A percentile compares a stretch with the other conserved stretches of the same genome.
Conservation (phyloP, 2,797 vertebrate genomes). For the Macropus fuliginosus region DNA sequence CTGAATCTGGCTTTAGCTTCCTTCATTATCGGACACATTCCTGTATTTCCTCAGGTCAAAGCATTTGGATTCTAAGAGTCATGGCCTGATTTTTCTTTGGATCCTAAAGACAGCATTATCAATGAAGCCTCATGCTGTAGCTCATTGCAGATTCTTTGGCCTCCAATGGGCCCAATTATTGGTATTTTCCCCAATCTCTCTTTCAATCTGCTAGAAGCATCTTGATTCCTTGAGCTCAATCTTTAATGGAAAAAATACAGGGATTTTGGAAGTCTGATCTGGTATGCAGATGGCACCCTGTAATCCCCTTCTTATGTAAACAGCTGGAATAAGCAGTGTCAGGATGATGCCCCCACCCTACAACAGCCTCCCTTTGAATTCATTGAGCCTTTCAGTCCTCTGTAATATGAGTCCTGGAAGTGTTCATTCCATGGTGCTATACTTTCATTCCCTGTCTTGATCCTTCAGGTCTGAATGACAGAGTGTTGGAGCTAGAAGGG, state of each 20-base stretch:
- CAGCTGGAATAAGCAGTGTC: neutral
- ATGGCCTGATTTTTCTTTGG: constrained; percentile 53
- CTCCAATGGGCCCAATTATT: constrained; percentile 64
- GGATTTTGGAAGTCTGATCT: constrained; percentile 49
- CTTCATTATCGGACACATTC: neutral
- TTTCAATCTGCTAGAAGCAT: constrained; percentile 77
- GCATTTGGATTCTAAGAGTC: constrained; percentile 34
- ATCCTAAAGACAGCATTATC: constrained; percentile 38
- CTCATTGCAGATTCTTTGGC: constrained; percentile 60
- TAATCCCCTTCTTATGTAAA: neutral
- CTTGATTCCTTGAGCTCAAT: constrained; percentile 67
- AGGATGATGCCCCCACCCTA: neutral
- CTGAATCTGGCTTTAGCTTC: constrained; percentile 39
- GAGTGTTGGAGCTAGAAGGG: neutral
- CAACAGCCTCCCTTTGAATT: neutral
- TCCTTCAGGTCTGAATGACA: neutral
- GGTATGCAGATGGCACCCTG: constrained; percentile 11
- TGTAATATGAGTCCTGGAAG: constrained; percentile 16
- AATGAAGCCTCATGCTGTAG: constrained; percentile 56
- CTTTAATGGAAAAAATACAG: constrained; percentile 70
- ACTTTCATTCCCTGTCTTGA: neutral
- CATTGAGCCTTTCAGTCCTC: neutral
- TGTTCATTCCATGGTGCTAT: constrained; percentile 1
- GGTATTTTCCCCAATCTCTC: constrained; percentile 49
- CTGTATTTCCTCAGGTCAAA: constrained; percentile 49